A percentile compares a stretch with the other conserved stretches of the same genome.
These are phyloP conservation scores for Drosophila rhopaloa DNA, from an alignment of 1,140 invertebrate genomes.

Conservation along the genomic window DNA sequence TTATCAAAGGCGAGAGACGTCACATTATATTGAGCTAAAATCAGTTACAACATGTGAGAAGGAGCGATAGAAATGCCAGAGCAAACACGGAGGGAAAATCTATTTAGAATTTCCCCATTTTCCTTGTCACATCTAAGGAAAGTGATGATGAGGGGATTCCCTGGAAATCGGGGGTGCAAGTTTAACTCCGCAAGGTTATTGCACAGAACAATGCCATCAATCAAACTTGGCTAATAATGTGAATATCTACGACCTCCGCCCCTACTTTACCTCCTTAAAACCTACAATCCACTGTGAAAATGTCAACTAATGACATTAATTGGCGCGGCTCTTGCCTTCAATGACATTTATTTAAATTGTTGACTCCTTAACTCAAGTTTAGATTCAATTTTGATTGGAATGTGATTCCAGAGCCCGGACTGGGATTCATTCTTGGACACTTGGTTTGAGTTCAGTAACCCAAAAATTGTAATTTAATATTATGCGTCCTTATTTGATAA, in stretches of 20 bases:
- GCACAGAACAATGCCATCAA: conserved; percentile 49
- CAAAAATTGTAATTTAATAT: not conserved
- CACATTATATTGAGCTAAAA: conserved; percentile 50
- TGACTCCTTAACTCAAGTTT: not conserved
- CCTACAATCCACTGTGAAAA: conserved; percentile 8
- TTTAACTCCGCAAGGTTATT: not conserved
- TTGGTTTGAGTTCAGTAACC: not conserved
- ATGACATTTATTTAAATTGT: conserved; percentile 57
- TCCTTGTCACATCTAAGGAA: conserved; percentile 34
- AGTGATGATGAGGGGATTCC: not conserved
- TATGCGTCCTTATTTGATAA: conserved; percentile 5
- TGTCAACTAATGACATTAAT: conserved; percentile 54
- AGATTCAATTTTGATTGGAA: conserved; percentile 21
- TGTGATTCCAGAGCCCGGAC: not conserved
- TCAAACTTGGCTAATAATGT: conserved; percentile 63
- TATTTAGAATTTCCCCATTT: conserved; percentile 53
- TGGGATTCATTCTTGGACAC: not conserved
- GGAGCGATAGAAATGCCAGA: conserved; percentile 7
- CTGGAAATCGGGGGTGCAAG: not conserved
- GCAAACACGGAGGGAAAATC: conserved; percentile 21
- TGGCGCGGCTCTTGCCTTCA: conserved; percentile 11
- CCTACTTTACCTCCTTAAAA: conserved; percentile 1
- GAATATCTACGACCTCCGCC: conserved; percentile 18
- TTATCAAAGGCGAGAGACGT: conserved; percentile 40
- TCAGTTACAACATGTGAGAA: conserved; percentile 23